These are phyloP conservation scores for Perodicticus potto DNA, from an alignment of 2,797 vertebrate genomes.

Conservation along the genomic window DNA sequence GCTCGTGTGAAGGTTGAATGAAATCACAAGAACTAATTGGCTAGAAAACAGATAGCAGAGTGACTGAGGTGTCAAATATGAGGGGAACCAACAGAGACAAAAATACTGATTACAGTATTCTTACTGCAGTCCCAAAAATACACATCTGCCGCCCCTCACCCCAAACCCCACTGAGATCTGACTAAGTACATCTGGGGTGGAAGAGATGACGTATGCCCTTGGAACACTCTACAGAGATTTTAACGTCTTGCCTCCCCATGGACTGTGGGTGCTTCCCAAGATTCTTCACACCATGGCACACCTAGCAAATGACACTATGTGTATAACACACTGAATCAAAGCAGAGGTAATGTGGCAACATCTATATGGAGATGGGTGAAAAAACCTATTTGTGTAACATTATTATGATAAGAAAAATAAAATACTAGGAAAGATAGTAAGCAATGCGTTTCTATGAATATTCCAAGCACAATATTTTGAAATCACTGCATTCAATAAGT, in stretches of 20 bases:
- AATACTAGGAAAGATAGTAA: constrained; percentile 25
- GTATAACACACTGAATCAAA: background rate
- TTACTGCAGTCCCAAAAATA: background rate
- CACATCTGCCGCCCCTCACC: background rate
- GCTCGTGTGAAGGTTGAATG: background rate
- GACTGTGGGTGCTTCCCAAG: background rate
- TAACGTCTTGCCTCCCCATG: background rate
- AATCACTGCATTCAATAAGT: constrained; percentile 49
- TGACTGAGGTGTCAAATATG: background rate
- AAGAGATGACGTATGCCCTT: background rate
- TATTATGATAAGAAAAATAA: constrained; percentile 19
- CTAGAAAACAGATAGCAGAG: constrained; percentile 11
- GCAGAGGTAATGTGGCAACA: background rate
- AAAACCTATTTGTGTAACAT: background rate
- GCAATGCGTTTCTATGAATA: constrained; percentile 30
- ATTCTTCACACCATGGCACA: background rate
- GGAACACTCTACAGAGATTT: background rate
- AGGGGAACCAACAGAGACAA: background rate
- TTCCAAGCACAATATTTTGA: background rate
- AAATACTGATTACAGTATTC: background rate
- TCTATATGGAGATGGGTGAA: background rate
- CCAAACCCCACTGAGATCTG: background rate
- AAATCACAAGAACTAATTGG: background rate
- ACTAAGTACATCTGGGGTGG: background rate
- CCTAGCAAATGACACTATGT: background rate